phyloP scores from a whole-genome alignment of 2,888 invertebrate genomes.

The Agriopis aurantiaria region DNA sequence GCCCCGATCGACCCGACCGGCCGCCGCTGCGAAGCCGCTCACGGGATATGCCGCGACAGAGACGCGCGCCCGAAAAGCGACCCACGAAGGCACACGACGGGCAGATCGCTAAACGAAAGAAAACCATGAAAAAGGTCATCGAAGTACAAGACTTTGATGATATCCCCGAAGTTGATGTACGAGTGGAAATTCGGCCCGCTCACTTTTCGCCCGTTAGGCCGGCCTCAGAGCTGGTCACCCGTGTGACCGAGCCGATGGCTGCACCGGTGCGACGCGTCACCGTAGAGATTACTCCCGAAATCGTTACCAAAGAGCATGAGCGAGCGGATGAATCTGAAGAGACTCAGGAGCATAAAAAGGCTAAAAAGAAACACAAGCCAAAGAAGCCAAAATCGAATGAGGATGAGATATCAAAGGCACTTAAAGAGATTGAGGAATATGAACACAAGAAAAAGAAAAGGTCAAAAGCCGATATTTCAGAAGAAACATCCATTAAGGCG shows the following conservation, averaged over 20 bases:
- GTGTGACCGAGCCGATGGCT: not conserved
- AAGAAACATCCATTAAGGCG: conserved; percentile 15
- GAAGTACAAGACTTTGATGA: conserved; percentile 80
- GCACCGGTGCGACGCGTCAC: conserved; percentile 33
- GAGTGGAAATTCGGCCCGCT: conserved; percentile 28
- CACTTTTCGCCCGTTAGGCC: not conserved
- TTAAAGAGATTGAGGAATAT: conserved; percentile 78
- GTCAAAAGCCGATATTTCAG: conserved; percentile 28
- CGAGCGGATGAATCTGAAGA: conserved; percentile 49
- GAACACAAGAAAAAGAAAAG: conserved; percentile 74
- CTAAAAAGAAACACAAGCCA: conserved; percentile 74
- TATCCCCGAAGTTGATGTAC: conserved; percentile 47
- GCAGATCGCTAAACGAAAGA: conserved; percentile 73
- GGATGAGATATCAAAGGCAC: conserved; percentile 78
- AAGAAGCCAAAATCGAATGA: conserved; percentile 69
- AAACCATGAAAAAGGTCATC: conserved; percentile 70
- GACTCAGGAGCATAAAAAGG: conserved; percentile 60
- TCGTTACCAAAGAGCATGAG: conserved; percentile 47
- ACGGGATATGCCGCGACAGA: conserved; percentile 74
- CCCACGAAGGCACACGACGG: conserved; percentile 70
- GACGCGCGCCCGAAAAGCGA: conserved; percentile 74
- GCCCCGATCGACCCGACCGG: conserved; percentile 59
- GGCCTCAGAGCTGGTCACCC: conserved; percentile 2
- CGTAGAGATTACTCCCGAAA: conserved; percentile 62
- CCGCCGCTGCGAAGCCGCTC: conserved; percentile 69